Conservation (phyloP, 2,888 invertebrate species). For the Tetanocera ferruginea region DNA sequence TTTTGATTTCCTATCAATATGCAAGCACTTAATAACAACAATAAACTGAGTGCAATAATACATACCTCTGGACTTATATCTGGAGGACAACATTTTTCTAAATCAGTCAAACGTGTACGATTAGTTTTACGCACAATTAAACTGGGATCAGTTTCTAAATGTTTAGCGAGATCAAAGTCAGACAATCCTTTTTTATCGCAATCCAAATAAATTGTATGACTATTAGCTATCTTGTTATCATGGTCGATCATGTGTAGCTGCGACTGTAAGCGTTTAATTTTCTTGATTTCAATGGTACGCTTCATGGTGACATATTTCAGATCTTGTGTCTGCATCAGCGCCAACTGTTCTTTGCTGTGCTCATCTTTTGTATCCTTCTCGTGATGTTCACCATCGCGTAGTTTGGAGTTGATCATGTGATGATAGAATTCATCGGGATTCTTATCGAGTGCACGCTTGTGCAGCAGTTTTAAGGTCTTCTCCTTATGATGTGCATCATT, state of each 20-base stretch:
- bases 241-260: slow-evolving; percentile 86
- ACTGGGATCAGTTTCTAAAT: slow-evolving; percentile 81
- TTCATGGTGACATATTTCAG: slow-evolving; percentile 90
- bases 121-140: slow-evolving; percentile 80
- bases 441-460: slow-evolving; percentile 87
- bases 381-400: slow-evolving; percentile 76
- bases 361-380: slow-evolving; percentile 80
- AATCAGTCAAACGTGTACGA: slow-evolving; percentile 75
- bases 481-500: slow-evolving; percentile 86
- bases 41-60: slow-evolving; percentile 4
- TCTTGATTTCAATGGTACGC: slow-evolving; percentile 84
- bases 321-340: slow-evolving; percentile 93
- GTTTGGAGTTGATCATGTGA: slow-evolving; percentile 93
- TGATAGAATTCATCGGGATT: slow-evolving; percentile 99
- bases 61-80: slow-evolving; percentile 73
- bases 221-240: slow-evolving; percentile 78
- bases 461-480: slow-evolving; percentile 83
- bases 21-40: background rate
- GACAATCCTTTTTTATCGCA: slow-evolving; percentile 70
- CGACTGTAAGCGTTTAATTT: slow-evolving; percentile 77
- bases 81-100: slow-evolving; percentile 74
- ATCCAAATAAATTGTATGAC: slow-evolving; percentile 86
- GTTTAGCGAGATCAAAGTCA: slow-evolving; percentile 77
- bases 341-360: slow-evolving; percentile 85
- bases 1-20: slow-evolving; percentile 51